Evolutionary conservation across 2,113 vertebrate genomes (phyloP).

Genomic region (Donacobius atricapilla): DNA sequence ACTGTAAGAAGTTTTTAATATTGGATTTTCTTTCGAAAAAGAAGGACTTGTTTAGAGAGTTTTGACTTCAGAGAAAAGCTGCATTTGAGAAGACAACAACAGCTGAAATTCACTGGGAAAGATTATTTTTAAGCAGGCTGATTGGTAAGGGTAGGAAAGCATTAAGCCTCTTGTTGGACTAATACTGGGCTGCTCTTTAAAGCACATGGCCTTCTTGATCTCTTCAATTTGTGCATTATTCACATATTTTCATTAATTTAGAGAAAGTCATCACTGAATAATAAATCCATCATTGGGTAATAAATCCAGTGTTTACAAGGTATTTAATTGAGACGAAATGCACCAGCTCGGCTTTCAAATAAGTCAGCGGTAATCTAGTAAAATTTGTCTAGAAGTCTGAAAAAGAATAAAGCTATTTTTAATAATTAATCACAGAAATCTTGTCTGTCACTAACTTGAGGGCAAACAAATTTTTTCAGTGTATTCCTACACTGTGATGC

Average conservation of each 20-base stretch:
- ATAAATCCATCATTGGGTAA: constrained; percentile 48
- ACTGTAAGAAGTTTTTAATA: background rate
- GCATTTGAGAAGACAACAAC: background rate
- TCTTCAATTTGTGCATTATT: constrained; percentile 17
- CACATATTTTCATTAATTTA: constrained; percentile 42
- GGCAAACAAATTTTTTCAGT: background rate
- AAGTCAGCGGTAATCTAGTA: background rate
- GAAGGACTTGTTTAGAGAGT: background rate
- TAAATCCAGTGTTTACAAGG: constrained; percentile 52
- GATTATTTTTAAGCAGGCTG: background rate
- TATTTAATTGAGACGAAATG: constrained; percentile 14
- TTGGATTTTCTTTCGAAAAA: background rate
- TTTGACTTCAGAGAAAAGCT: background rate
- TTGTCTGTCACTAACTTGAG: background rate
- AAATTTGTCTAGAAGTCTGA: constrained; percentile 5
- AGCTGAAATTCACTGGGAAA: background rate
- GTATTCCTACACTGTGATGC: background rate
- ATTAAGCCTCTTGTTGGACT: background rate
- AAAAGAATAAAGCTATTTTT: background rate
- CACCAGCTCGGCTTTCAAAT: background rate
- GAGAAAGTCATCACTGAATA: background rate
- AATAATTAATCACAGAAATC: background rate
- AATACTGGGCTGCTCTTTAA: background rate
- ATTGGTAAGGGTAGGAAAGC: background rate
- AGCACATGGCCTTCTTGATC: constrained; percentile 1